A percentile compares a stretch with the other conserved stretches of the same genome.
Evolutionary conservation across 2,797 vertebrate species (phyloP).

Genomic region (Channa striata): DNA sequence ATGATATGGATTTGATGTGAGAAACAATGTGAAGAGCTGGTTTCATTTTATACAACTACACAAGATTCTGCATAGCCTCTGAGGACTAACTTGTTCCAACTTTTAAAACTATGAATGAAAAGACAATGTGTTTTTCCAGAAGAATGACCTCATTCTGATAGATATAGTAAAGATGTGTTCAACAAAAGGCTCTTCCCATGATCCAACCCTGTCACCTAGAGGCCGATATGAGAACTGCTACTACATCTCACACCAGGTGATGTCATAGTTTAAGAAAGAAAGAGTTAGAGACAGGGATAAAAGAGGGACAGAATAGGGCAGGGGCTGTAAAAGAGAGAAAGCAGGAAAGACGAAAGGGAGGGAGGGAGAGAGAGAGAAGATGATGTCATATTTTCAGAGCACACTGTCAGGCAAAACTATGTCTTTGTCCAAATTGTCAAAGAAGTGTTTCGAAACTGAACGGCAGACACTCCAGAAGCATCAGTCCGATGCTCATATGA

Average conservation of each 20-base stretch:
- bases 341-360: conserved; percentile 32
- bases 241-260: conserved; percentile 73
- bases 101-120: conserved; percentile 67
- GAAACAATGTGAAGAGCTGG: neutral
- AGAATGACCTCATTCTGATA: conserved; percentile 75
- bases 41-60: neutral
- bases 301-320: conserved; percentile 42
- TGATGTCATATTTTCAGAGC: conserved; percentile 75
- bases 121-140: conserved; percentile 38
- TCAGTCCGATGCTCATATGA: conserved; percentile 1
- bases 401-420: conserved; percentile 8
- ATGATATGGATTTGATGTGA: neutral
- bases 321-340: conserved; percentile 50
- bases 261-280: conserved; percentile 78
- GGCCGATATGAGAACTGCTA: conserved; percentile 61
- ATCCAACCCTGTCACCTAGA: conserved; percentile 69
- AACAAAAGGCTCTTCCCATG: conserved; percentile 34
- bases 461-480: conserved; percentile 10
- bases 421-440: conserved; percentile 64
- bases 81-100: conserved; percentile 38
- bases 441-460: conserved; percentile 32
- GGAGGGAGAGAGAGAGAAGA: conserved; percentile 47
- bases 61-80: neutral
- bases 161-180: conserved; percentile 37
- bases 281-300: conserved; percentile 51